Percentiles rank a stretch among this genome's conserved stretches.
Conservation (phyloP, 2,113 vertebrate species). For the Cricetomys ansorgei region DNA sequence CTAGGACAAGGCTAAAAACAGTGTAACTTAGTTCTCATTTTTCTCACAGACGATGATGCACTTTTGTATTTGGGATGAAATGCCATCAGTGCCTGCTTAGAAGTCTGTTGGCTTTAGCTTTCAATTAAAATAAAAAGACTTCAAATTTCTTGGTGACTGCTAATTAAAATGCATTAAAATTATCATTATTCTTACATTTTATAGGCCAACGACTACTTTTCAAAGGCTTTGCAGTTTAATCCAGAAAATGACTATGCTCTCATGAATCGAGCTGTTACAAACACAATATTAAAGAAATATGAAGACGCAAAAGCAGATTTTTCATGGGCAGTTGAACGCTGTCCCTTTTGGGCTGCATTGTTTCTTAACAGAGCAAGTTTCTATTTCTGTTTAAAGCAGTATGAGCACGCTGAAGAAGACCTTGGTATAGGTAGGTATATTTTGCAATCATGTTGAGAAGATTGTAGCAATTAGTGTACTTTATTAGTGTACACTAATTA, state of each 20-base stretch:
- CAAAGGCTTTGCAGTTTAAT: conserved; percentile 84
- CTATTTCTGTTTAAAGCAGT: conserved; percentile 84
- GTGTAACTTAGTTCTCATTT: neutral
- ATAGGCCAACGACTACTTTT: conserved; percentile 88
- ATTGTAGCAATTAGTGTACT: conserved; percentile 12
- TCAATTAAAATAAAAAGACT: conserved; percentile 16
- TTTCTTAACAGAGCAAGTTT: conserved; percentile 88
- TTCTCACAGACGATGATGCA: neutral
- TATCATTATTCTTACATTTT: conserved; percentile 64
- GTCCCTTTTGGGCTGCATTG: conserved; percentile 82
- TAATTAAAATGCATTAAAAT: conserved; percentile 53
- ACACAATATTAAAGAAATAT: conserved; percentile 83
- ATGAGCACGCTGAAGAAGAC: conserved; percentile 85
- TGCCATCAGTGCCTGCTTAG: neutral
- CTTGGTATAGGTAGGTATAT: conserved; percentile 84
- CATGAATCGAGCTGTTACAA: conserved; percentile 88
- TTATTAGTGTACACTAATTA: conserved; percentile 42
- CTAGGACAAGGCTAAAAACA: neutral
- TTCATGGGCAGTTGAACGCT: conserved; percentile 81
- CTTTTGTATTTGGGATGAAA: neutral
- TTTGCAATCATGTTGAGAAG: conserved; percentile 5
- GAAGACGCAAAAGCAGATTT: conserved; percentile 89
- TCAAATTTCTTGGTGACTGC: neutral
- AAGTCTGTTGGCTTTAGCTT: neutral
- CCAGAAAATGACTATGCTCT: conserved; percentile 85